A percentile compares a stretch with the other conserved stretches of the same genome.
These are phyloP conservation scores for Amblyopsis rosae DNA, from an alignment of 2,113 vertebrate species.

Conservation along the genomic window DNA sequence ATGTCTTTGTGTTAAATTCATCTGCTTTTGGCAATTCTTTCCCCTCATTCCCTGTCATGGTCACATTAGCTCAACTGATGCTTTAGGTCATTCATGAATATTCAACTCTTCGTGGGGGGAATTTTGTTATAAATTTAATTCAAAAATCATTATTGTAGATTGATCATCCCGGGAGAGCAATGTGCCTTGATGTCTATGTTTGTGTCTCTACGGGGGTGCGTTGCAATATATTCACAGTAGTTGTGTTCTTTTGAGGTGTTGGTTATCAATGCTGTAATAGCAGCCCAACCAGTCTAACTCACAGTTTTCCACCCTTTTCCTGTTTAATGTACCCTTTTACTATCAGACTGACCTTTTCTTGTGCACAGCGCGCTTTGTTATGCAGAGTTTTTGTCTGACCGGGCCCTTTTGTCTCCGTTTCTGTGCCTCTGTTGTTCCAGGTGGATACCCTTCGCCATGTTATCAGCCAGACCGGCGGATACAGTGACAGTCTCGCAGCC, in stretches of 20 bases:
- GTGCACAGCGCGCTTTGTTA: slow-evolving; percentile 68
- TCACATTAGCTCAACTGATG: slow-evolving; percentile 55
- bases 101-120: slow-evolving; percentile 53
- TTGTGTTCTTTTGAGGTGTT: slow-evolving; percentile 36
- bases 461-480: slow-evolving; percentile 99
- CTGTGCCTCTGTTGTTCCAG: slow-evolving; percentile 82
- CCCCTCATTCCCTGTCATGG: slow-evolving; percentile 36
- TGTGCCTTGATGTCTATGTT: background rate
- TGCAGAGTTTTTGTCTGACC: slow-evolving; percentile 68
- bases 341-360: slow-evolving; percentile 78
- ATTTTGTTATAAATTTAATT: slow-evolving; percentile 40
- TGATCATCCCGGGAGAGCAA: background rate
- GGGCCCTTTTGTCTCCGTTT: slow-evolving; percentile 59
- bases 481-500: slow-evolving; percentile 98
- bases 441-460: slow-evolving; percentile 99
- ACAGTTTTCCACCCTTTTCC: slow-evolving; percentile 70
- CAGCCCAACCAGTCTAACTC: slow-evolving; percentile 51
- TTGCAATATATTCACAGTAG: background rate
- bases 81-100: slow-evolving; percentile 70
- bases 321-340: slow-evolving; percentile 70
- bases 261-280: slow-evolving; percentile 57
- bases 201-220: background rate
- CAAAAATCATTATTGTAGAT: too few relatives aligned
- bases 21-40: slow-evolving; percentile 55
- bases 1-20: slow-evolving; percentile 44